Base-by-base conservation (phyloP, 1,140 invertebrate genomes). In the Thaumatotibia leucotreta region DNA sequence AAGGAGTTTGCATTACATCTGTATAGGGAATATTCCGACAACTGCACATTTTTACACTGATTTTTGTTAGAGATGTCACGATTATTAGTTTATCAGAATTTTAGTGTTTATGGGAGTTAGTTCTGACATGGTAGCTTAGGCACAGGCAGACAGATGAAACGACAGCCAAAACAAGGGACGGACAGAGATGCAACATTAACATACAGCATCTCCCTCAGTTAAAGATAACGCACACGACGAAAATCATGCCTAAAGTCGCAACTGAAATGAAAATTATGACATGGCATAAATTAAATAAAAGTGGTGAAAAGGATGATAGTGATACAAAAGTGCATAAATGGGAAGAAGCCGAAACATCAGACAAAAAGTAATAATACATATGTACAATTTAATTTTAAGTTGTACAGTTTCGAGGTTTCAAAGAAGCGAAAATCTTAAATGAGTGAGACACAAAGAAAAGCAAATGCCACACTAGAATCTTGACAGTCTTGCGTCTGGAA, bases 101-200 rank as follows among this genome's bases (percentile, higher is more conserved):
- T 29, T 58, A 29, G 17, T n/a, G 23, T 58, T 64, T 31, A 64
- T 63, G 17, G 5, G 29, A 22, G 70, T 76, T 73, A 74, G 70
- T 74, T 20, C 66, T 31, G 67, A 67, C 66, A 17, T 66, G 54
- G 68, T 69, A 68, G 69, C 67, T 63, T 67, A 70, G 76, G 76
- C 75, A 69, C 76, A 75, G 72, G 64, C 69, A 77, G 73, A 73
- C 64, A 65, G 50, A 49, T 66, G 68, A 64, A 68, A 61, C 62
- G 22, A 76, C 23, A 69, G 24, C 49, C 32, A 61, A 65, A 61
- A 67, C 39, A 45, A 66, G 35, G 33, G 33, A 45, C 39, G 1
- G 39, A 20, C 5, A 45, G 4, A 45, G 39, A 45, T 5, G 39
- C 39, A 20, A 8, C 32, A 10, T 11, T 5, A 14, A 45, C 5